phyloP scores from a whole-genome alignment of 2,113 vertebrate species.

The Mormyrus iriodes region DNA sequence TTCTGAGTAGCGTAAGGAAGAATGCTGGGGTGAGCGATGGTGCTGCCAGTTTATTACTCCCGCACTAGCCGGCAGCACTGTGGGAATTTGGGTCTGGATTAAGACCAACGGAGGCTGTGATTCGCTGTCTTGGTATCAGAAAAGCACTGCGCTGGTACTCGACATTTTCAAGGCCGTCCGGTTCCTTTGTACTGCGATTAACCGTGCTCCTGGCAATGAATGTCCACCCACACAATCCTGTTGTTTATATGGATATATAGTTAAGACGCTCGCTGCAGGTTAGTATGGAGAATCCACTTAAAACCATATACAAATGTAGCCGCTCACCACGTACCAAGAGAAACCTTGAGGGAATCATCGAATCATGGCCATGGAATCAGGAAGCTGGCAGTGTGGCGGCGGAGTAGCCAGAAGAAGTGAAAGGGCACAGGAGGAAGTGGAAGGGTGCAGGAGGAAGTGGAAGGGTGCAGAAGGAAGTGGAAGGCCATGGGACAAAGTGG shows the following conservation, averaged over 20 bases:
- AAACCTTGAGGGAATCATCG: background rate
- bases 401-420: constrained; percentile 46
- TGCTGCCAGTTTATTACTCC: background rate
- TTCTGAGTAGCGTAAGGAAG: background rate
- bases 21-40: background rate
- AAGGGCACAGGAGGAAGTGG: too few relatives aligned
- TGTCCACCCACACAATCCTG: background rate
- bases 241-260: background rate
- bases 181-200: background rate
- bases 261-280: background rate
- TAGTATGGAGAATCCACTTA: background rate
- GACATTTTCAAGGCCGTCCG: background rate
- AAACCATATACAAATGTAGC: background rate
- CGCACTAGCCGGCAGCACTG: background rate
- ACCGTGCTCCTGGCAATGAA: background rate
- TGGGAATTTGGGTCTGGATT: constrained; percentile 3
- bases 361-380: background rate
- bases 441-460: background rate
- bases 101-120: background rate
- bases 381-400: constrained; percentile 18
- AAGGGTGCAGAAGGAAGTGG: background rate
- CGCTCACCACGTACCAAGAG: background rate
- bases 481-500: background rate
- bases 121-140: background rate
- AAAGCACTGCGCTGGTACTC: background rate